phyloP scores from a whole-genome alignment of 23 tunicate genomes.

The Halocynthia roretzi region DNA sequence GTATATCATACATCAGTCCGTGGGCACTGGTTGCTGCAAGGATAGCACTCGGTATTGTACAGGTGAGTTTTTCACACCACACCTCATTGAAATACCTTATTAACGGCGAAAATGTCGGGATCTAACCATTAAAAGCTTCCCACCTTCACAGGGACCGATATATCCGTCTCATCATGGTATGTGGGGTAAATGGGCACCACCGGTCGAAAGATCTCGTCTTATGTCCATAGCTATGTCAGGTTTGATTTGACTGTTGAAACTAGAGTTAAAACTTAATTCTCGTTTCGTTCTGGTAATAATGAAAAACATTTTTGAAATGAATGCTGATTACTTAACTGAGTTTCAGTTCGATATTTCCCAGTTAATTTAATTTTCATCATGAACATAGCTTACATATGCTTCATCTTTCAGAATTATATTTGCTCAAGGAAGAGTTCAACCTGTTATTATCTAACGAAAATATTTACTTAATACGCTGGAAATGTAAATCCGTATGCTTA shows the following conservation, averaged over 20 bases:
- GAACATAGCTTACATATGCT: too few species aligned
- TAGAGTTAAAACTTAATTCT: neutral
- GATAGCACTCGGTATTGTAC: conserved; percentile 31
- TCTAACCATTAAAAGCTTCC: too few species aligned
- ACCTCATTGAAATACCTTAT: neutral
- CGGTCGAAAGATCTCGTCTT: conserved; percentile 34
- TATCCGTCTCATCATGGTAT: conserved; percentile 58
- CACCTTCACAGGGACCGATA: conserved; percentile 35
- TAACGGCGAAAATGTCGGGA: too few species aligned
- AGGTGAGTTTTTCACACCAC: conserved; percentile 5
- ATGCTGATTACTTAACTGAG: too few species aligned
- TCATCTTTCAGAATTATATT: too few species aligned
- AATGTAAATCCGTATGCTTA: too few species aligned
- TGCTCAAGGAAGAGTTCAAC: too few species aligned
- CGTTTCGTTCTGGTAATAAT: neutral
- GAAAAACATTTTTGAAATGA: neutral
- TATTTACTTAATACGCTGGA: too few species aligned
- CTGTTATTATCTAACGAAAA: too few species aligned
- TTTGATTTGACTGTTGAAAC: conserved; percentile 1
- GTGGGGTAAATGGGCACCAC: conserved; percentile 79
- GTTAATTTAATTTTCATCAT: too few species aligned
- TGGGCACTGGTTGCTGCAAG: conserved; percentile 37
- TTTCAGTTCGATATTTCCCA: too few species aligned
- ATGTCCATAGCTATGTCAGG: conserved; percentile 62
- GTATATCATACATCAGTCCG: conserved; percentile 35